phyloP scores from a whole-genome alignment of 2,888 invertebrate species.

The Bhutanitis thaidina region DNA sequence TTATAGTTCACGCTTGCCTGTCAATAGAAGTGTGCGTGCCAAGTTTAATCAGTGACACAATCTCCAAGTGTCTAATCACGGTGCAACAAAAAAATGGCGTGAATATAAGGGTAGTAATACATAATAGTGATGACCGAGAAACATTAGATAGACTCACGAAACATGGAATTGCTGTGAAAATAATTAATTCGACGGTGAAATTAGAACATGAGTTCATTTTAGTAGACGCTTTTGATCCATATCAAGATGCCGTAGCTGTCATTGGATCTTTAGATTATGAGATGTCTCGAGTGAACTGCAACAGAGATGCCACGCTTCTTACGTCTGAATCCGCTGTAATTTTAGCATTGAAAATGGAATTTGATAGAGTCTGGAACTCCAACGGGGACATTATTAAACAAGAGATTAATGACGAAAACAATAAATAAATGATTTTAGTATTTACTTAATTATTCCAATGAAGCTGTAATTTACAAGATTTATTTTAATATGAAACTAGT shows the following conservation, averaged over 20 bases:
- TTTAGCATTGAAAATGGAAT: conserved; percentile 44
- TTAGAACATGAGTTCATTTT: conserved; percentile 56
- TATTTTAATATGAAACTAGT: conserved; percentile 14
- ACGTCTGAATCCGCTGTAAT: conserved; percentile 45
- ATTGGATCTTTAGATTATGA: conserved; percentile 53
- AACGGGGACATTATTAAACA: conserved; percentile 9
- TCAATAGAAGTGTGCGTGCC: conserved; percentile 56
- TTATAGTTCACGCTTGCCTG: conserved; percentile 44
- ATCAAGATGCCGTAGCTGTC: conserved; percentile 43
- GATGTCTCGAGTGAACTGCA: conserved; percentile 38
- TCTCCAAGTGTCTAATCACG: conserved; percentile 43
- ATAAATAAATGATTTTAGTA: conserved; percentile 9
- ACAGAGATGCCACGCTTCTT: conserved; percentile 46
- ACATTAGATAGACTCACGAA: conserved; percentile 37
- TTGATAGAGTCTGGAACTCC: conserved; percentile 51
- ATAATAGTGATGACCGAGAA: conserved; percentile 37
- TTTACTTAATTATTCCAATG: no score
- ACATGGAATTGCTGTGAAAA: conserved; percentile 47
- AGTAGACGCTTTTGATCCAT: conserved; percentile 37
- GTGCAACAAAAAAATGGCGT: conserved; percentile 39
- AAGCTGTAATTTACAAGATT: conserved; percentile 1
- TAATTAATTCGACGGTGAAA: conserved; percentile 36
- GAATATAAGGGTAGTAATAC: conserved; percentile 44
- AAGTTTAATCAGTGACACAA: conserved; percentile 43
- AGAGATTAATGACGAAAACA: conserved; percentile 19